Base-by-base conservation (phyloP, 2,888 invertebrate genomes). In the Apantesis nais region DNA sequence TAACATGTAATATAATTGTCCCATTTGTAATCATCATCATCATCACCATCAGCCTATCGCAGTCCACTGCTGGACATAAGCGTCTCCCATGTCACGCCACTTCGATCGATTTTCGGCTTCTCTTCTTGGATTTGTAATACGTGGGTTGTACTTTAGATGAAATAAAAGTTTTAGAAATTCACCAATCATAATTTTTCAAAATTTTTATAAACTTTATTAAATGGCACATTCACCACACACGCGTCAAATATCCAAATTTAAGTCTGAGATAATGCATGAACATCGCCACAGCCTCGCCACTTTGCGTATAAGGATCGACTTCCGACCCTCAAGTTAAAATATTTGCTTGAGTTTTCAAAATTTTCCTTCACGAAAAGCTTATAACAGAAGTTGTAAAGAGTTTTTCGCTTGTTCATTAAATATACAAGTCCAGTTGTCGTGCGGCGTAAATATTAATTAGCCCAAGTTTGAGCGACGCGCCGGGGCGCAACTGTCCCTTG, bases 381-480 rank as follows among this genome's bases (percentile, higher is more conserved):
- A 64, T 37, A 64, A 37, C 52, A 44, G 63, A 71, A 67, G 52
- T 71, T 71, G 37, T 72, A 34, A 19, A 14, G 62, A 66, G 31
- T 77, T 52, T 70, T 67, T 39, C 67, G 34, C 37, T 29, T 52
- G 72, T 60, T 72, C 74, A 74, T 81, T 70, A 75, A 78, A 69
- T 74, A 74, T 73, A 68, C 62, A 78, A 73, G 61, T 70, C 66
- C 70, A 74, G 66, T 75, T 72, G 68, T 73, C 65, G 66, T 61
- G 73, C 65, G 63, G 62, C 67, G 72, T 77, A 77, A 77, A 75
- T 81, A 81, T 79, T 74, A 81, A 80, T 79, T 81, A 81, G 64
- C 48, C 8, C 11, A 71, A 77, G 39, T 77, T 62, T 9, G 29
- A 14, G 2, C 58, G 58, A 11, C 39, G 19, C 2, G 12, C 55